phyloP scores from a whole-genome alignment of 2,113 vertebrate genomes.

The Oncorhynchus clarkii region DNA sequence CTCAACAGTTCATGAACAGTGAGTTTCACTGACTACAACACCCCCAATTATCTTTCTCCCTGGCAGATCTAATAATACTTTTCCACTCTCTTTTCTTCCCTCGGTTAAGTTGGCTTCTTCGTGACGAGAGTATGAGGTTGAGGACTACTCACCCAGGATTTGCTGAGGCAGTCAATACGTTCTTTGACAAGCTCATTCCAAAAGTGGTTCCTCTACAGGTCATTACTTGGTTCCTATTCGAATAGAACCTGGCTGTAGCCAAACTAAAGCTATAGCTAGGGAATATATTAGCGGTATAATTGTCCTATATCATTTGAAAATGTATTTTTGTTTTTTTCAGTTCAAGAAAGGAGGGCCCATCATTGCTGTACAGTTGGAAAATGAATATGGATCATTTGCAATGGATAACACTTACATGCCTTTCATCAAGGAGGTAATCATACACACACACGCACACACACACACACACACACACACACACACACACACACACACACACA shows the following conservation, averaged over 20 bases:
- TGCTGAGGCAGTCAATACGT: slow-evolving; percentile 78
- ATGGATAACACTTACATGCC: slow-evolving; percentile 84
- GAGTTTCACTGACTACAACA: neutral
- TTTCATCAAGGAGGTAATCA: slow-evolving; percentile 85
- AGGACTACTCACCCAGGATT: slow-evolving; percentile 86
- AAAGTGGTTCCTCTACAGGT: slow-evolving; percentile 87
- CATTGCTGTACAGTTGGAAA: slow-evolving; percentile 92
- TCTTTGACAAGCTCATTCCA: slow-evolving; percentile 81
- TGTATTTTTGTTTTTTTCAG: slow-evolving; percentile 57
- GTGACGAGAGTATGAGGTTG: slow-evolving; percentile 82
- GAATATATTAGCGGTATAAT: neutral
- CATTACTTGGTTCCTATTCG: neutral
- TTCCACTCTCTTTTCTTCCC: slow-evolving; percentile 3
- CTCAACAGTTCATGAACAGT: neutral
- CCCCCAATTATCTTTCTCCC: neutral
- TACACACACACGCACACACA: neutral
- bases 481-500: neutral
- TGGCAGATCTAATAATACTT: neutral
- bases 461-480: neutral
- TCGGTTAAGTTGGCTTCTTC: slow-evolving; percentile 83
- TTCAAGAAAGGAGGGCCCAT: slow-evolving; percentile 92
- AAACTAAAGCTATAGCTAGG: neutral
- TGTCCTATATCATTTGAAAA: neutral
- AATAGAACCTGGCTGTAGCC: neutral
- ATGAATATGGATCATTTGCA: slow-evolving; percentile 88